phyloP scores from a whole-genome alignment of 2,113 vertebrate genomes.

The Pica pica region DNA sequence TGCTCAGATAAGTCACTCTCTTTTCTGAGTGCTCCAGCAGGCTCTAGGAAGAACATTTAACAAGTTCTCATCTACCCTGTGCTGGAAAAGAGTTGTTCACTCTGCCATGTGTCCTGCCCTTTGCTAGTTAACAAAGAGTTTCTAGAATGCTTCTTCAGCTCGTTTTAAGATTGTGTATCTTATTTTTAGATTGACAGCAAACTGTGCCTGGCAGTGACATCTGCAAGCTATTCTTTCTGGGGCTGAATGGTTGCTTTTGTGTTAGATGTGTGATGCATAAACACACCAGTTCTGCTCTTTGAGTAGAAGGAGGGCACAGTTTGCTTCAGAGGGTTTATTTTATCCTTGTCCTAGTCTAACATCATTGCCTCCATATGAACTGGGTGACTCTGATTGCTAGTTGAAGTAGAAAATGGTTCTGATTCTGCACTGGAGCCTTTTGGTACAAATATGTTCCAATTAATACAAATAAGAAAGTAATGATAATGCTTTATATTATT shows the following conservation, averaged over 20 bases:
- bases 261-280: conserved; percentile 44
- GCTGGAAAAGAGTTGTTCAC: not conserved
- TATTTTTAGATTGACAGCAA: conserved; percentile 50
- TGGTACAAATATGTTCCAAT: not conserved
- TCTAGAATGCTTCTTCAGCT: conserved; percentile 8
- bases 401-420: not conserved
- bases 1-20: not conserved
- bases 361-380: not conserved
- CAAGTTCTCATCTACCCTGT: not conserved
- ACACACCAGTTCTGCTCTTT: not conserved
- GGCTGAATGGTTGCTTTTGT: conserved; percentile 49
- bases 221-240: conserved; percentile 43
- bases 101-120: not conserved
- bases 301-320: conserved; percentile 1
- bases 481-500: not conserved
- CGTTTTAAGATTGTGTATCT: not conserved
- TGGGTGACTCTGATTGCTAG: not conserved
- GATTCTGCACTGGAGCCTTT: not conserved
- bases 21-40: not conserved
- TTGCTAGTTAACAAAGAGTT: not conserved
- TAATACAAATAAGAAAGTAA: not conserved
- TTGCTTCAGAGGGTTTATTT: conserved; percentile 24
- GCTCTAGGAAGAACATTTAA: not conserved
- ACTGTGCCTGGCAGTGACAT: conserved; percentile 48
- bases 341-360: not conserved